Evolutionary conservation across 1,140 invertebrate genomes (phyloP), one percentile per base, ranked within the genome.

Genomic region (Drosophila pachea): DNA sequence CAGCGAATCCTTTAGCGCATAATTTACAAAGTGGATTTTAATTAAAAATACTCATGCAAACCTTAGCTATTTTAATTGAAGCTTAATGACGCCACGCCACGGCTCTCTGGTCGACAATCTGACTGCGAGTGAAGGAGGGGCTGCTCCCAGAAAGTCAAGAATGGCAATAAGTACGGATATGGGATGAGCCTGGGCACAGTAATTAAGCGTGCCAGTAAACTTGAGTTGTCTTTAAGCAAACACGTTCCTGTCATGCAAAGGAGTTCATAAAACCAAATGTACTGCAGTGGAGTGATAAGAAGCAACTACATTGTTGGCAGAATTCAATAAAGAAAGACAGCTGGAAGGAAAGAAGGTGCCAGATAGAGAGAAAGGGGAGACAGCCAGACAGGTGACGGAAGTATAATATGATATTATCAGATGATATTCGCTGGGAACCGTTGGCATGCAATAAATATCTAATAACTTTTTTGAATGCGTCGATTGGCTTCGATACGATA

Each of bases 1-100:
- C 36, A 2, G 29, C 40, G 69, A 84, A 73, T 84, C 76, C 79
- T 66, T 66, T 47, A 86, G 63, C 79, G 79, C 78, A 84, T 84
- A 84, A 84, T 84, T 84, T 74, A 84, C 81, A 79, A 84, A 77
- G 77, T 84, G 78, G 73, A 86, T 77, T 84, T 84, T 84, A 84
- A 84, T 84, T 84, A 84, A 84, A 84, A 84, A 83, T 82, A 73
- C 75, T 75, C 74, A 78, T 78, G 78, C 78, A 67, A 84, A 84
- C 77, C 81, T 69, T 50, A 77, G 81, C 76, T 86, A 84, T 84
- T 84, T 84, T 84, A 84, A 84, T 84, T 84, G 81, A 81, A 72
- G 82, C 77, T 53, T 74, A 84, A 84, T 84, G 76, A 86, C 81
- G 73, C 81, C 76, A 77, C 53, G 73, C 69, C 81, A 73, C 22